Conservation (phyloP, 2,113 vertebrate species). For the Eubucco bourcierii region DNA sequence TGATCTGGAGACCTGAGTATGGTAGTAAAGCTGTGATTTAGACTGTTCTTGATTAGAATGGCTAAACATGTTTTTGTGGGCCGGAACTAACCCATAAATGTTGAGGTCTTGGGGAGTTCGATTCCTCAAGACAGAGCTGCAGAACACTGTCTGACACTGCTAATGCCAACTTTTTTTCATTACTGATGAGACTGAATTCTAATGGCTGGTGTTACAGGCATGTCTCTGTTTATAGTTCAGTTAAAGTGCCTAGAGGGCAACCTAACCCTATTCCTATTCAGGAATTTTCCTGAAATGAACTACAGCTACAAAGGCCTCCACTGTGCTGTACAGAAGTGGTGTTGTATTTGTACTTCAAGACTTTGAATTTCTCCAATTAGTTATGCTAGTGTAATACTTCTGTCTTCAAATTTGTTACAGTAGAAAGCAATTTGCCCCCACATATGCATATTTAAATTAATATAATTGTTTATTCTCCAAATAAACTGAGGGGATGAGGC, state of each 20-base stretch:
- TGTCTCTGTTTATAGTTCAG: conserved; percentile 31
- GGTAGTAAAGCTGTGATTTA: not conserved
- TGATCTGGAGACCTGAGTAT: not conserved
- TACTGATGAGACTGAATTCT: not conserved
- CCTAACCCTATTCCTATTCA: conserved; percentile 41
- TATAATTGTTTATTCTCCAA: conserved; percentile 46
- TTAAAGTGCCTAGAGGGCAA: conserved; percentile 24
- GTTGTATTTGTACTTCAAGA: conserved; percentile 13
- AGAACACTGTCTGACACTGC: not conserved
- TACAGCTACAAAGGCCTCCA: conserved; percentile 36
- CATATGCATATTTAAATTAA: conserved; percentile 36
- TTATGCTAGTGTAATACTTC: conserved; percentile 40
- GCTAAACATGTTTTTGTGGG: not conserved
- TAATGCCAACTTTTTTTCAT: conserved; percentile 1
- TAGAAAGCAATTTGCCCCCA: conserved; percentile 23
- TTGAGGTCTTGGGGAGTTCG: not conserved
- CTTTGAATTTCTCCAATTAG: conserved; percentile 24
- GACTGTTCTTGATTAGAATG: not conserved
- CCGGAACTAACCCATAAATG: not conserved
- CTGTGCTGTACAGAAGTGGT: conserved; percentile 28
- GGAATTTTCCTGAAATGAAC: conserved; percentile 43
- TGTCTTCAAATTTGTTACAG: conserved; percentile 22
- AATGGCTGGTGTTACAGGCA: not conserved
- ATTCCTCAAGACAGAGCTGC: not conserved
- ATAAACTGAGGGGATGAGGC: conserved; percentile 16